Base-by-base conservation (phyloP, 2,113 vertebrate species). In the Brachionichthys hirsutus region DNA sequence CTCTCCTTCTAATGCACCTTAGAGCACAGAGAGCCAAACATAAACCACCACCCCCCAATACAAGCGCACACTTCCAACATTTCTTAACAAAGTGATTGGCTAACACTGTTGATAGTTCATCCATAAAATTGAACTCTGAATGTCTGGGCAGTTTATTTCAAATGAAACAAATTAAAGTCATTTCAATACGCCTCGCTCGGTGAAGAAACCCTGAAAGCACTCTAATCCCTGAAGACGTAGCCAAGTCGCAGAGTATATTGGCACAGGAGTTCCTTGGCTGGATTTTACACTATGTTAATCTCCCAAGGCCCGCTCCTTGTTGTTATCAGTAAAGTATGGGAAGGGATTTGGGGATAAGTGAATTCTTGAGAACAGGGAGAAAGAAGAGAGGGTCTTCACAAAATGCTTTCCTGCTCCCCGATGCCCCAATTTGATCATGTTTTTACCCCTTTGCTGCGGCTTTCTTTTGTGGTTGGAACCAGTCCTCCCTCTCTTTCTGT, bases 141-240 rank as follows among this genome's bases (percentile, higher is more conserved):
- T 83, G 80, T 79, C 83, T 64, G 87, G 82, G 78, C 86, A 82
- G 81, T 91, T 89, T 89, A 88, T 90, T 90, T 89, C 72, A 88
- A 89, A 91, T 89, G 82, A 91, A 90, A 89, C 81, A 88, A 87
- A 92, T 92, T 91, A 90, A 90, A 85, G 84, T 83, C 55, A 85
- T 87, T 84, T 85, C 76, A 72, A 84, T 81, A 85, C 50, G 73
- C 74, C 10, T 61, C 56, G 57, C 77, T 75, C 59, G 35, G 75
- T 70, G 77, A 82, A 83, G 85, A 87, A 79, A 84, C 79, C 69
- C 77, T 36, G 80, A 83, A 77, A 84, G 78, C 47, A 48, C 62
- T 64, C 75, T 91, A 90, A 92, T 90, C 87, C 87, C 82, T 20
- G 49, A 66, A 82, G 76, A 84, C 76, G 79, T 70, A 70, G 81